Evolutionary conservation across 2,888 invertebrate genomes (phyloP).

Genomic region (Parascotia fuliginaria): DNA sequence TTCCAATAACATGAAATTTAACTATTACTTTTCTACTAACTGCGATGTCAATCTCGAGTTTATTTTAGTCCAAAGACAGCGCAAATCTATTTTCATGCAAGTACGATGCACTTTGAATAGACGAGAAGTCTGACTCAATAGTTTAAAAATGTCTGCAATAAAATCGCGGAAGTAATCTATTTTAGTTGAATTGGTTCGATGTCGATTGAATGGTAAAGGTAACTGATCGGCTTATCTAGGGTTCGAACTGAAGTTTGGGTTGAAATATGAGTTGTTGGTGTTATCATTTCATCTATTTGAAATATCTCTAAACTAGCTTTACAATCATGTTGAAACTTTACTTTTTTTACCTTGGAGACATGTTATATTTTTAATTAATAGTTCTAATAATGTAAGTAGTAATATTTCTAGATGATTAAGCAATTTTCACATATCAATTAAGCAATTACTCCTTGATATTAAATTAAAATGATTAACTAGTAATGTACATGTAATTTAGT

Average conservation of each 20-base stretch:
- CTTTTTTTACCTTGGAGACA: no score
- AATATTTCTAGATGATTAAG: no score
- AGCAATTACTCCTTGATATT: no score
- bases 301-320: no score
- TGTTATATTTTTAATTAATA: no score
- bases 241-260: background rate
- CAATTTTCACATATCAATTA: no score
- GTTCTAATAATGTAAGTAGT: no score
- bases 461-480: no score
- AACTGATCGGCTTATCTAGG: background rate
- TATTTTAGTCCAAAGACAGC: conserved; percentile 50
- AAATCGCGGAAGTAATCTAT: conserved; percentile 34
- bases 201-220: background rate
- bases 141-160: conserved; percentile 43
- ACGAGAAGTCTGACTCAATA: conserved; percentile 44
- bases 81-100: conserved; percentile 62
- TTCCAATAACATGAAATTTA: background rate
- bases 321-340: no score
- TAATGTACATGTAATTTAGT: no score
- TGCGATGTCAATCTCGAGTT: conserved; percentile 39
- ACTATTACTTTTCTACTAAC: background rate
- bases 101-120: conserved; percentile 71
- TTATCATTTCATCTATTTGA: no score
- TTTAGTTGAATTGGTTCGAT: conserved; percentile 14
- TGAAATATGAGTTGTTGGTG: no score